phyloP scores from a whole-genome alignment of 2,113 vertebrate species.

The Vidua chalybeata region DNA sequence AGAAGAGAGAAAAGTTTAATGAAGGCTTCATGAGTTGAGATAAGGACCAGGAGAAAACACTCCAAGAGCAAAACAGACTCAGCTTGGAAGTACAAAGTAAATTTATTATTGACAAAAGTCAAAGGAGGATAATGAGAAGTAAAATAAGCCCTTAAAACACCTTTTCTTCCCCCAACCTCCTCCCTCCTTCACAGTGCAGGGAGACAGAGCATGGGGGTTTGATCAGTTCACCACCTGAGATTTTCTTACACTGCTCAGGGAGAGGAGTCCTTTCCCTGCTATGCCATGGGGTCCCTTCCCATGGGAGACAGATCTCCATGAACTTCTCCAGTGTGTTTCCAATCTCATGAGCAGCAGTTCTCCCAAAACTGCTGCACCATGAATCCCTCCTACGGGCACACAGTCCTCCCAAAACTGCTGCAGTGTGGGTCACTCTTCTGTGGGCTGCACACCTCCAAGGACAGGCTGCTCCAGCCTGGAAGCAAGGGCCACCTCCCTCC shows the following conservation, averaged over 20 bases:
- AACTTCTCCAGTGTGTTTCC: neutral
- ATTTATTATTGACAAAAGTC: neutral
- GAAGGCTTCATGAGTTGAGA: neutral
- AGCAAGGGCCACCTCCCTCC: neutral
- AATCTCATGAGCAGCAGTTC: neutral
- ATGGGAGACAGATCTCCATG: accelerated
- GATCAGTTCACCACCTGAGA: neutral
- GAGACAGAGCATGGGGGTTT: neutral
- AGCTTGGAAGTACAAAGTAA: neutral
- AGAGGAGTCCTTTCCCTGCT: neutral
- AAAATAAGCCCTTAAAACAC: neutral
- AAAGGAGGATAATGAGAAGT: neutral
- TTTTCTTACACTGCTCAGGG: neutral
- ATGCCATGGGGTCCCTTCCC: neutral
- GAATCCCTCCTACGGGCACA: neutral
- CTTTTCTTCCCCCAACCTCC: neutral
- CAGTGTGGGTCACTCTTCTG: accelerated
- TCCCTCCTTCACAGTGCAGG: accelerated
- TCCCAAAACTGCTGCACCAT: neutral
- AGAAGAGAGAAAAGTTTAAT: neutral
- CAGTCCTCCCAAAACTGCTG: neutral
- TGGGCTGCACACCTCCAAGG: neutral
- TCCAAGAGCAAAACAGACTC: neutral
- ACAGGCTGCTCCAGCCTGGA: neutral
- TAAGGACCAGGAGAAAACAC: neutral